These are phyloP conservation scores for Lepisosteus osseus DNA, from an alignment of 2,113 vertebrate genomes.

Conservation along the genomic window DNA sequence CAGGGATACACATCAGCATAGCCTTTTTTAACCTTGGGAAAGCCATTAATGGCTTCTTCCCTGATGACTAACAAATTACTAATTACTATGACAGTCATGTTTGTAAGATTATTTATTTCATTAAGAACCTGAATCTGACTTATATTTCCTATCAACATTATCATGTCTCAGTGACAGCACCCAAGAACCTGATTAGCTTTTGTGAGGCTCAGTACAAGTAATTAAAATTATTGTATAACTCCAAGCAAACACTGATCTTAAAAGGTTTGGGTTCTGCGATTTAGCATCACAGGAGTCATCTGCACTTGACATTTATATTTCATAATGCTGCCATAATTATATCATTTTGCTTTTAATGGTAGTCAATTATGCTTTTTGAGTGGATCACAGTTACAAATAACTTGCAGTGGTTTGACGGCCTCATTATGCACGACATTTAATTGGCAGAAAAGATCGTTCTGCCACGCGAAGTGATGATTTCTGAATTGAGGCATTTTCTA, in stretches of 20 bases:
- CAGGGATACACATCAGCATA: conserved; percentile 18
- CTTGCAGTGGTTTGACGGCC: neutral
- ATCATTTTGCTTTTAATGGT: neutral
- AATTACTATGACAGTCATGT: conserved; percentile 27
- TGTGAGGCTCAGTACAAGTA: neutral
- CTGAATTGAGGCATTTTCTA: neutral
- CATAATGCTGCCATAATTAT: neutral
- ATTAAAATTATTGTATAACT: neutral
- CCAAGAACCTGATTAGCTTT: neutral
- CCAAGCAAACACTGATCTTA: neutral
- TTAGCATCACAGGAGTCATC: neutral
- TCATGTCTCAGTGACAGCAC: neutral
- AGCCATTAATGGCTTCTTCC: conserved; percentile 20
- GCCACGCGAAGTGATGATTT: neutral
- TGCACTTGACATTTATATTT: conserved; percentile 1
- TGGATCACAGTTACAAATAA: neutral
- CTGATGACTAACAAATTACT: conserved; percentile 19
- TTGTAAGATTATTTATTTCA: conserved; percentile 19
- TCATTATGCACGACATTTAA: neutral
- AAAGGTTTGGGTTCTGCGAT: neutral
- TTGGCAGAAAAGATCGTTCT: neutral
- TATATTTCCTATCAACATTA: conserved; percentile 16
- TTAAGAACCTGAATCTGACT: conserved; percentile 18
- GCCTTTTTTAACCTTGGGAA: conserved; percentile 25
- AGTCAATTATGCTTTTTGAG: neutral